phyloP scores from a whole-genome alignment of 2,113 vertebrate genomes.

The Varanus salvator region DNA sequence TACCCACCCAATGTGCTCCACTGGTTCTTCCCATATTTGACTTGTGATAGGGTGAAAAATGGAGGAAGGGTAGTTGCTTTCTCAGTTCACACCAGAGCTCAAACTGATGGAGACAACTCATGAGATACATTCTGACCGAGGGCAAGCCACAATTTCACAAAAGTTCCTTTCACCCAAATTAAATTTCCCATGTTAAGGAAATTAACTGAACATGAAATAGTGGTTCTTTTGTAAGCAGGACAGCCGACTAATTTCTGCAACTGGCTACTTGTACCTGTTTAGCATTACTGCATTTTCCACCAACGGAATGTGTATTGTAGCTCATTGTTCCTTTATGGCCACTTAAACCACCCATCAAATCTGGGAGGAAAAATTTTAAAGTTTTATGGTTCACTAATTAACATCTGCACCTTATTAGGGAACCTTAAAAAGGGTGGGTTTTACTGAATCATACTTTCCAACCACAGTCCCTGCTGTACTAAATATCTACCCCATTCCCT shows the following conservation, averaged over 20 bases:
- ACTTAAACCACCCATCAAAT: not conserved
- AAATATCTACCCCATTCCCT: no score
- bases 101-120: not conserved
- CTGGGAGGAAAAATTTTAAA: not conserved
- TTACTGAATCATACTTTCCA: not conserved
- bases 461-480: no score
- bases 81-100: not conserved
- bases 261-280: not conserved
- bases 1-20: not conserved
- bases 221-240: not conserved
- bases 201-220: not conserved
- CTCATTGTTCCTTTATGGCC: not conserved
- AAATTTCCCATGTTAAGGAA: not conserved
- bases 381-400: not conserved
- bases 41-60: not conserved
- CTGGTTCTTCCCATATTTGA: not conserved
- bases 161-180: not conserved
- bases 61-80: not conserved
- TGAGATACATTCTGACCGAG: not conserved
- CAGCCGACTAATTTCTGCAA: not conserved
- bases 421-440: not conserved
- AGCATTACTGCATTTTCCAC: not conserved
- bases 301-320: not conserved
- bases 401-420: not conserved
- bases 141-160: not conserved